Base-by-base conservation (phyloP, 2,113 vertebrate genomes). In the Narcine bancroftii region DNA sequence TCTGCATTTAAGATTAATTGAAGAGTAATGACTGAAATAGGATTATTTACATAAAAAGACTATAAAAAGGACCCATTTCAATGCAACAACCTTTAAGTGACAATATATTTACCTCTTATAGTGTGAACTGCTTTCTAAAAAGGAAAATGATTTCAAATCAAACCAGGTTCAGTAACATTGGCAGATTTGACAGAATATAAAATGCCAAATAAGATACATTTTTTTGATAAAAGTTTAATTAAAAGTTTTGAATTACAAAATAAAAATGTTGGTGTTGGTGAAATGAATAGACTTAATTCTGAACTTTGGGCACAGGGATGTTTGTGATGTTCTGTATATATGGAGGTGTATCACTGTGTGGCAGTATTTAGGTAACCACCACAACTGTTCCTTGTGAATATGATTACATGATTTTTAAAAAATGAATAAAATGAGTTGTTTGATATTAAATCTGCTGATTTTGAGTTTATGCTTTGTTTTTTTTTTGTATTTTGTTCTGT, bases 401-500 rank as follows among this genome's bases (percentile, higher is more conserved):
- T 63, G 39, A 71, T 91, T 89, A 1, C 6, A 47, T 33, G 39
- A 69, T 69, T 66, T 65, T 42, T 19, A 13, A 89, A 45, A 71
- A 26, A 24, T 39, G 33, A 65, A 91, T 69, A 71, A 45, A 47
- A 33, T 45, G 39, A 69, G 21, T 66, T 91, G 26, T 69, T 91
- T 69, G 4, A 69, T 91, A 89, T 91, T 91, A 69, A 91, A 69
- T 29, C 53, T 87, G 53, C 33, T 87, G 53, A 63, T 63, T 56
- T 60, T 56, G 79, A n/a, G 50, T 56, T 56, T 3, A 79, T 79
- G 24, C 42, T 2, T 39, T 56, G 13, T 6, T 45, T 60, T 2
- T 39, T 56, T n/a, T 6, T 45, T 60, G 17, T 1, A 21, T 87
- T 60, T 60, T 36, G 53, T 39, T 17, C 5, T 6, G n/a, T 36